These are phyloP conservation scores for Schizaphis graminum DNA, from an alignment of 2,888 invertebrate genomes.

Conservation along the genomic window DNA sequence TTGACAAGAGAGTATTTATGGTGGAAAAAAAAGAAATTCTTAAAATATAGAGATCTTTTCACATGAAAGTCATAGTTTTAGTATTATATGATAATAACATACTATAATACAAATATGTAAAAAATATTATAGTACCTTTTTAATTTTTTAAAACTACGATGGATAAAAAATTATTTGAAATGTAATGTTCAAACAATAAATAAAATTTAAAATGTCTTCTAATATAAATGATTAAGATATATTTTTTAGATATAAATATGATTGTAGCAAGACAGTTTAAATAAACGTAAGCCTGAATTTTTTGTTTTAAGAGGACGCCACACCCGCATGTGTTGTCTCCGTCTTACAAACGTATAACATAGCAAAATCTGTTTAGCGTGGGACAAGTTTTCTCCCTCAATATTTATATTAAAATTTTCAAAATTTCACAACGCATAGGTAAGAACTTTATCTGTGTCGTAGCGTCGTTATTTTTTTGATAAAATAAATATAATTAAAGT, in stretches of 20 bases:
- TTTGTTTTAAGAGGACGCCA: no score
- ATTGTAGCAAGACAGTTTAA: not conserved
- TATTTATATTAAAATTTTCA: no score
- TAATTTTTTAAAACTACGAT: not conserved
- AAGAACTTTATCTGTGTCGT: no score
- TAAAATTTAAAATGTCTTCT: not conserved
- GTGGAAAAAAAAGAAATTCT: not conserved
- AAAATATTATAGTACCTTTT: not conserved
- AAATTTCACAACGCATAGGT: no score
- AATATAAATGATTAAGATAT: not conserved
- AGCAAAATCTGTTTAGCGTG: no score
- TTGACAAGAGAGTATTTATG: not conserved
- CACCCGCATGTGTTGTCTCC: no score
- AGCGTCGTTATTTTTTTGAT: no score
- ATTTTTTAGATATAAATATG: not conserved
- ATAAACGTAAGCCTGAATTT: not conserved
- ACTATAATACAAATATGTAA: not conserved
- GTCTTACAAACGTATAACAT: no score
- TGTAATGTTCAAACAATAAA: not conserved
- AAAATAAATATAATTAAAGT: no score
- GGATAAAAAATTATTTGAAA: not conserved
- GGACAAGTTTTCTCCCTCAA: no score
- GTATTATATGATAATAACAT: no score
- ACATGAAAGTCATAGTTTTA: not conserved
- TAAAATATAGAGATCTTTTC: not conserved